A percentile compares a stretch with the other conserved stretches of the same genome.
Evolutionary conservation across 2,113 vertebrate genomes (phyloP).

Genomic region (Oceanodroma tethys): DNA sequence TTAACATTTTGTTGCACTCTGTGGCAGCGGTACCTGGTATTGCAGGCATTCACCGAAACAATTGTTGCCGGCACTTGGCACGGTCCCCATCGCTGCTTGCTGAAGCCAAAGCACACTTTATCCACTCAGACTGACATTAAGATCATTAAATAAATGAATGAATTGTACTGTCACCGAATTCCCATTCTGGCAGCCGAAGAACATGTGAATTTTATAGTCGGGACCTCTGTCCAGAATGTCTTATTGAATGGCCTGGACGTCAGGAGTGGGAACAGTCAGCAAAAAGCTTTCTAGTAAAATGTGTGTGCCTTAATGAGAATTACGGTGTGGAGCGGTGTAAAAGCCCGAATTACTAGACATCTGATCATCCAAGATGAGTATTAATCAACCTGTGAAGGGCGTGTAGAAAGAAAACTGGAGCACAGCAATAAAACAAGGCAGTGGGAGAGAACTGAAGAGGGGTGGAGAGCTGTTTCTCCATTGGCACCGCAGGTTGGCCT

Average conservation of each 20-base stretch:
- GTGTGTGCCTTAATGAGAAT: not conserved
- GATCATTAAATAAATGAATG: slow-evolving; percentile 32
- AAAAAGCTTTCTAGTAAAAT: slow-evolving; percentile 13
- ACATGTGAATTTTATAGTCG: not conserved
- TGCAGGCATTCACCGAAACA: not conserved
- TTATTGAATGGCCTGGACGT: not conserved
- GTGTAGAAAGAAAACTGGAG: not conserved
- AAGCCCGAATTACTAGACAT: not conserved
- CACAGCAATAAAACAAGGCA: not conserved
- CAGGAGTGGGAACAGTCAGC: not conserved
- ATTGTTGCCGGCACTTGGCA: not conserved
- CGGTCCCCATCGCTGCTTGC: not conserved
- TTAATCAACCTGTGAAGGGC: not conserved
- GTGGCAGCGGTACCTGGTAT: not conserved
- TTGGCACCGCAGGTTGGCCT: not conserved
- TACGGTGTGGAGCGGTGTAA: not conserved
- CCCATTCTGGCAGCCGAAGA: not conserved
- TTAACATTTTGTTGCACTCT: fast-evolving
- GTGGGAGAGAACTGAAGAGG: fast-evolving
- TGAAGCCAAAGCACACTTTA: slow-evolving; percentile 30
- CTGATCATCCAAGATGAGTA: not conserved
- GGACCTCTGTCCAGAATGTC: not conserved
- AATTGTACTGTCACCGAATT: slow-evolving; percentile 31
- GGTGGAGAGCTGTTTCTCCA: not conserved
- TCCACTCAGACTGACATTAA: not conserved